Evolutionary conservation across 1,140 invertebrate species (phyloP).

Genomic region (Steinernema khuongi): DNA sequence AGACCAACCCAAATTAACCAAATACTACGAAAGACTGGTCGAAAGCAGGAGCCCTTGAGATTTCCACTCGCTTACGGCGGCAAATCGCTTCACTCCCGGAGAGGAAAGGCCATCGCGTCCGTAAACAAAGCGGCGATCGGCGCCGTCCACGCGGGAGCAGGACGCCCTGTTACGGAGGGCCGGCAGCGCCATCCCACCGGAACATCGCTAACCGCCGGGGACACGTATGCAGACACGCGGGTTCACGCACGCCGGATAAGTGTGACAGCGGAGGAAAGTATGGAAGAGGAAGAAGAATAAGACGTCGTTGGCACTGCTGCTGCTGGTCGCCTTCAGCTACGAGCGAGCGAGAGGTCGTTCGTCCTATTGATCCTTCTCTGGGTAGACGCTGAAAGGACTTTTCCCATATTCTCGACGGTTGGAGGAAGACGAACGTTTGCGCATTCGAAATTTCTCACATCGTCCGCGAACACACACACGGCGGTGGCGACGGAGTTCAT

Average conservation of each 20-base stretch:
- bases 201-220: constrained; percentile 4
- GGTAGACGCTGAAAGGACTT: background rate
- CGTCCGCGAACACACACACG: background rate
- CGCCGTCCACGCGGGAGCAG: too few species aligned
- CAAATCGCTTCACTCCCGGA: too few species aligned
- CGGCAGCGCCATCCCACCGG: background rate
- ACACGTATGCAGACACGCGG: background rate
- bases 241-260: background rate
- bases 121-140: too few species aligned
- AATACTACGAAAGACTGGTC: too few species aligned
- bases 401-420: background rate
- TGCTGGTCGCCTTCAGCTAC: background rate
- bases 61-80: too few species aligned
- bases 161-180: background rate
- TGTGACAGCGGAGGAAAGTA: background rate
- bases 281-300: constrained; percentile 4
- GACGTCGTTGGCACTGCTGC: background rate
- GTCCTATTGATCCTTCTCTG: constrained; percentile 2
- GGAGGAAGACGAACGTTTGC: constrained; percentile 3
- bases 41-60: too few species aligned
- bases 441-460: background rate
- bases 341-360: background rate
- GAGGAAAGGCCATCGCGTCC: too few species aligned
- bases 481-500: background rate
- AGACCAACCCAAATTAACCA: too few species aligned